Conservation (phyloP, 2,888 invertebrate genomes). For the Drosophila nigricruria region DNA sequence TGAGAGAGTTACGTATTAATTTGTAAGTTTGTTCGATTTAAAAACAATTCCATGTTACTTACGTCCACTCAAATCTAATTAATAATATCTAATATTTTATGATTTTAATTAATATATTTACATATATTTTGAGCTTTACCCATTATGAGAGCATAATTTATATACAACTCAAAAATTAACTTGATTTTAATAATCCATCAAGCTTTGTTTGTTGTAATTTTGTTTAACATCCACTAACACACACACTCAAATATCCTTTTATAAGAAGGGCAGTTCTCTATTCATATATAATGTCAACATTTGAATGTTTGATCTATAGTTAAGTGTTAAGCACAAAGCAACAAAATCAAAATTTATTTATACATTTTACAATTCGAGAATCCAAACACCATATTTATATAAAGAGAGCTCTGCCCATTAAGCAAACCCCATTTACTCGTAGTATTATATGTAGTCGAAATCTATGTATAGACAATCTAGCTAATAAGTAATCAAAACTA, state of each 20-base stretch:
- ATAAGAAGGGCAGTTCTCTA: conserved; percentile 10
- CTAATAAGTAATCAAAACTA: conserved; percentile 46
- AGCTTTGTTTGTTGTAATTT: conserved; percentile 39
- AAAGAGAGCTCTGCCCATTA: conserved; percentile 51
- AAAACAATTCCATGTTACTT: conserved; percentile 75
- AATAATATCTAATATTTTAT: conserved; percentile 16
- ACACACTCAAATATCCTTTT: not conserved
- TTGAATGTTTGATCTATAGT: conserved; percentile 45
- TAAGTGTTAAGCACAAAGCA: conserved; percentile 66
- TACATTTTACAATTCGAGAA: conserved; percentile 33
- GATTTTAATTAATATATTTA: conserved; percentile 25
- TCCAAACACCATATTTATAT: conserved; percentile 25
- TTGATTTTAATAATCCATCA: conserved; percentile 26
- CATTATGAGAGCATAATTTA: conserved; percentile 24
- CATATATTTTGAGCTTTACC: conserved; percentile 30
- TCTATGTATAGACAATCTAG: conserved; percentile 60
- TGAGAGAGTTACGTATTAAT: conserved; percentile 57
- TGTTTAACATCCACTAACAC: conserved; percentile 44
- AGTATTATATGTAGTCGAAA: conserved; percentile 72
- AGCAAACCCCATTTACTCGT: conserved; percentile 64
- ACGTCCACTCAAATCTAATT: conserved; percentile 69
- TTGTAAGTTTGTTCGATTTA: conserved; percentile 43
- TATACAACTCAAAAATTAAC: conserved; percentile 17
- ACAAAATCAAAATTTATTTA: conserved; percentile 63
- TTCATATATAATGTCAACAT: conserved; percentile 18